phyloP scores from a whole-genome alignment of 2,113 vertebrate species.

The Gavialis gangeticus region DNA sequence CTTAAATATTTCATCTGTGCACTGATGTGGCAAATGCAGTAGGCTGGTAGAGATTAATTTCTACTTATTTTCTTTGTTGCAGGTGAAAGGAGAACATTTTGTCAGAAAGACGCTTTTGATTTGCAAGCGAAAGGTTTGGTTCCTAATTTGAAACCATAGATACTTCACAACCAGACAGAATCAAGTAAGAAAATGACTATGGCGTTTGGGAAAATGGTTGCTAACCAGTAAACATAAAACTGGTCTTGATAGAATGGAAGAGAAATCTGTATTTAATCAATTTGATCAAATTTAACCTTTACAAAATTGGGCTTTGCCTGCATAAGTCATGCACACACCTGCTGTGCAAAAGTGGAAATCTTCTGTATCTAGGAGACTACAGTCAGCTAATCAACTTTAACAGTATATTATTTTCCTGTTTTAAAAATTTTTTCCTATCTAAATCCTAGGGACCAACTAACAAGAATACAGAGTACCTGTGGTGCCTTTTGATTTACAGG shows the following conservation, averaged over 20 bases:
- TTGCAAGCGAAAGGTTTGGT: slow-evolving; percentile 14
- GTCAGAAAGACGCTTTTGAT: neutral
- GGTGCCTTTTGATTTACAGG: slow-evolving; percentile 66
- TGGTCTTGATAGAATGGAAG: slow-evolving; percentile 53
- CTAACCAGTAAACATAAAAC: slow-evolving; percentile 50
- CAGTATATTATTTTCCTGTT: slow-evolving; percentile 75
- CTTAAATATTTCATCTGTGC: neutral
- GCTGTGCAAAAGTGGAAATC: slow-evolving; percentile 73
- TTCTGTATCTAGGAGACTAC: slow-evolving; percentile 74
- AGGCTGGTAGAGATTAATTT: neutral
- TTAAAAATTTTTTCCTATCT: slow-evolving; percentile 43
- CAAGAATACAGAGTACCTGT: slow-evolving; percentile 69
- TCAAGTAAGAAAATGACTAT: slow-evolving; percentile 29
- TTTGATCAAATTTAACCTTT: slow-evolving; percentile 77
- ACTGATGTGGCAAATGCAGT: neutral
- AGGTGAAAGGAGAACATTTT: neutral
- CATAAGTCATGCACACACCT: slow-evolving; percentile 74
- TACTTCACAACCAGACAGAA: slow-evolving; percentile 12
- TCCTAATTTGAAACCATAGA: slow-evolving; percentile 38
- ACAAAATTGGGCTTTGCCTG: slow-evolving; percentile 75
- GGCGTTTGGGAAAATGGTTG: slow-evolving; percentile 56
- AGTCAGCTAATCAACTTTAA: slow-evolving; percentile 73
- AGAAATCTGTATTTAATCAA: slow-evolving; percentile 77
- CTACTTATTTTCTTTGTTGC: neutral
- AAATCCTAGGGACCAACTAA: slow-evolving; percentile 63